phyloP scores from a whole-genome alignment of 2,113 vertebrate genomes.

The Pao palembangensis region DNA sequence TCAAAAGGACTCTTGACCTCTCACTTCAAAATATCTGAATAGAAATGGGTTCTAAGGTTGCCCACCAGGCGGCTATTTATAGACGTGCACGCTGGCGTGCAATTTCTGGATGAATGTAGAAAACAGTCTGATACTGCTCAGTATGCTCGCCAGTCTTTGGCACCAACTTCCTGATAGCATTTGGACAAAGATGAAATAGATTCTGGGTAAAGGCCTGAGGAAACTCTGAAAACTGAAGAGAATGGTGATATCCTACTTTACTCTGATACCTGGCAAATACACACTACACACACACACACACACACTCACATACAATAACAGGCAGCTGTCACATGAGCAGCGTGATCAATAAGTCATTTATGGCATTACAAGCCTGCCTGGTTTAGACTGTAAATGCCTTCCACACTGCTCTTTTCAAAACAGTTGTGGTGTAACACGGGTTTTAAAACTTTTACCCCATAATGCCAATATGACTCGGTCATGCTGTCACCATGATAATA shows the following conservation, averaged over 20 bases:
- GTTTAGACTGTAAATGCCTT: slow-evolving; percentile 49
- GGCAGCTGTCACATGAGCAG: background rate
- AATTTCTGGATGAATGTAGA: background rate
- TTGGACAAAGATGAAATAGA: too few species aligned
- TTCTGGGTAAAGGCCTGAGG: too few species aligned
- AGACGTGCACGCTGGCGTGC: background rate
- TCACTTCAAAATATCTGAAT: background rate
- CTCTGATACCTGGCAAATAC: background rate
- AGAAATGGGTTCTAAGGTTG: background rate
- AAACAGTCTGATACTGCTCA: background rate
- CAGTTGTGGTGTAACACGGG: too few species aligned
- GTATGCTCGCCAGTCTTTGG: background rate
- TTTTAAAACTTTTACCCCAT: too few species aligned
- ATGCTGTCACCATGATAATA: too few species aligned
- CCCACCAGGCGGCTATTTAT: background rate
- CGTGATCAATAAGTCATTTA: slow-evolving; percentile 45
- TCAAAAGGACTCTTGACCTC: background rate
- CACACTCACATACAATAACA: background rate
- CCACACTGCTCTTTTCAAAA: slow-evolving; percentile 46
- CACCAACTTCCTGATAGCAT: too few species aligned
- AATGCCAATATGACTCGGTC: too few species aligned
- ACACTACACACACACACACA: background rate
- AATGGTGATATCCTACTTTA: too few species aligned
- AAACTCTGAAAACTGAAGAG: too few species aligned
- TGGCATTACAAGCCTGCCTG: slow-evolving; percentile 48